Base-by-base conservation (phyloP, 2,888 invertebrate species). In the Drosophila parthenogenetica region DNA sequence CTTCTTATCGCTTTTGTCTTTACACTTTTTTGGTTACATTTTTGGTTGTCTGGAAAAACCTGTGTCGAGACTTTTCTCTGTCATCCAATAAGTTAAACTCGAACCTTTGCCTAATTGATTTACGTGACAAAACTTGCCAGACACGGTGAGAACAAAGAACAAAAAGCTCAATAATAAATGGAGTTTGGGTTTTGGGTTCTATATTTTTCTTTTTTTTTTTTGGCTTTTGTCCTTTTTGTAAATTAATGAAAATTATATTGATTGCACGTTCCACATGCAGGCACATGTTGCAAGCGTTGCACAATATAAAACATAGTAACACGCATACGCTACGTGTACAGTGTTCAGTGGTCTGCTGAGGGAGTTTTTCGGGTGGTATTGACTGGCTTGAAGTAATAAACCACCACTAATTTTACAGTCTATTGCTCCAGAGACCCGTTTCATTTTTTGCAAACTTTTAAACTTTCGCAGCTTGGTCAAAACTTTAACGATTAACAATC, bases 71-170 rank as follows among this genome's bases (percentile, higher is more conserved):
- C 77, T 68, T 73, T 74, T 77, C 35, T 53, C 53, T 68, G 63
- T 19, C 50, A 63, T 58, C 42, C 61, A 50, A 54, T 73, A 58
- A 69, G 73, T 75, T 85, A 5, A 46, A 57, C 55, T 55, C 51
- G 60, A 66, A 66, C 58, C 79, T 54, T 77, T 63, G 25, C 45
- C 35, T 78, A 87, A 83, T 85, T 85, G 82, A 87, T 85, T 83
- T 79, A 87, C 77, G 88, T 82, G 83, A 68, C 69, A 72, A 87
- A 83, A 87, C 51, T 83, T 83, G 73, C 60, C 72, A 87, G 82
- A 87, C 82, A 46, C 51, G 5, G 8, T n/a, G 37, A 49, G 14
- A 19, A 42, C 32, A 14, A 42, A 19, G 48, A 32, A 35, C 40
- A 8, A 29, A 45, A 29, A 45, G 43, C n/a, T 17, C 39, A 29